A percentile compares a stretch with the other conserved stretches of the same genome.
Conservation (phyloP, 2,888 invertebrate species). For the Ectemnius lituratus region DNA sequence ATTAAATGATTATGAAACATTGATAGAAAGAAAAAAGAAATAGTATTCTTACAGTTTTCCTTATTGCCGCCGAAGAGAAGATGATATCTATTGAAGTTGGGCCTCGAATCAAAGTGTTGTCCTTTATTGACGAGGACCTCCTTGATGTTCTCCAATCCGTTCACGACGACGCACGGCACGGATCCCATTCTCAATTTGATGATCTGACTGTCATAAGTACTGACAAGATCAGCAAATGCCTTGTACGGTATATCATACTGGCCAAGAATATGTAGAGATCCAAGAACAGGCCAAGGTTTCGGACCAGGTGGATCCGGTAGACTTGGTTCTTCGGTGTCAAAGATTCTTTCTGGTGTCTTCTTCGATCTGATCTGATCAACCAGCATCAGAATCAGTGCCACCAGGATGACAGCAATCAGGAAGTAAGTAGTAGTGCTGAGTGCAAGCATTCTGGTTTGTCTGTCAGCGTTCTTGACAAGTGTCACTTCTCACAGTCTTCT, state of each 20-base stretch:
- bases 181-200: constrained; percentile 80
- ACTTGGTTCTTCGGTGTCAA: constrained; percentile 51
- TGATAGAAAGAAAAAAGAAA: not conserved
- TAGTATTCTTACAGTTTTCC: constrained; percentile 82
- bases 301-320: constrained; percentile 79
- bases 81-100: constrained; percentile 82
- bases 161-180: constrained; percentile 81
- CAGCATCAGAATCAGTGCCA: constrained; percentile 63
- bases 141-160: constrained; percentile 81
- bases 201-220: constrained; percentile 79
- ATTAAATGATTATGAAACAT: too few species aligned
- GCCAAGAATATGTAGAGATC: constrained; percentile 80
- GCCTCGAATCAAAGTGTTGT: constrained; percentile 83
- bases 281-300: constrained; percentile 80
- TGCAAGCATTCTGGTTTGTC: constrained; percentile 47
- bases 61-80: constrained; percentile 83
- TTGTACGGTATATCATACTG: constrained; percentile 82
- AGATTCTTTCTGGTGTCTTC: constrained; percentile 36
- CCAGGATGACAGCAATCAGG: constrained; percentile 60
- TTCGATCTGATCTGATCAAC: constrained; percentile 61
- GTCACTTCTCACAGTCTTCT: constrained; percentile 2
- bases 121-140: constrained; percentile 81
- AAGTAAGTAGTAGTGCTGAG: constrained; percentile 68
- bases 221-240: constrained; percentile 79
- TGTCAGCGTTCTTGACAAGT: too few species aligned